phyloP scores from a whole-genome alignment of 2,113 vertebrate species.

The Phoxinus phoxinus region DNA sequence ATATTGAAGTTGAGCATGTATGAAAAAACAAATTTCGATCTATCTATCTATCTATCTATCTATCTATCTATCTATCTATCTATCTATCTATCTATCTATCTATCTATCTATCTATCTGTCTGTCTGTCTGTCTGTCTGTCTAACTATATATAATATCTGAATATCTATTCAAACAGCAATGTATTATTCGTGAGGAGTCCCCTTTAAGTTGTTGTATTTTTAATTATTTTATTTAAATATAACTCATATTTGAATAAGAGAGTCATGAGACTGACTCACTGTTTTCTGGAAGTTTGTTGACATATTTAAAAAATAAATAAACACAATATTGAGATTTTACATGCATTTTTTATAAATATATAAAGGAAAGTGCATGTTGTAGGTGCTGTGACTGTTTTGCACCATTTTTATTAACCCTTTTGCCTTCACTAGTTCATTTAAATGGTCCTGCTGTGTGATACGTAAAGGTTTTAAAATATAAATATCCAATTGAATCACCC shows the following conservation, averaged over 20 bases:
- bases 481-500: not conserved
- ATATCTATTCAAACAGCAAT: not conserved
- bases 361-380: not conserved
- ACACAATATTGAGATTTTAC: not conserved
- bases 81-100: not conserved
- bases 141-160: not conserved
- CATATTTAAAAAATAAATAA: too few species aligned
- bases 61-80: not conserved
- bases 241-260: too few species aligned
- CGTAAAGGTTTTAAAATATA: not conserved
- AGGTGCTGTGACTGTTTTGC: not conserved
- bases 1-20: not conserved
- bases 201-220: not conserved
- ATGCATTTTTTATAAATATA: not conserved
- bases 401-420: not conserved
- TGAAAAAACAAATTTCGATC: not conserved
- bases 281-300: too few species aligned
- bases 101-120: not conserved
- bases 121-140: not conserved
- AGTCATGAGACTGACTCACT: too few species aligned
- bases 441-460: not conserved
- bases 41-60: not conserved
- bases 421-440: not conserved
- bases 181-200: not conserved
- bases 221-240: not conserved